Evolutionary conservation across 2,797 vertebrate genomes (phyloP), one percentile per base, ranked within the genome.

Genomic region (Serranus cabrilla): DNA sequence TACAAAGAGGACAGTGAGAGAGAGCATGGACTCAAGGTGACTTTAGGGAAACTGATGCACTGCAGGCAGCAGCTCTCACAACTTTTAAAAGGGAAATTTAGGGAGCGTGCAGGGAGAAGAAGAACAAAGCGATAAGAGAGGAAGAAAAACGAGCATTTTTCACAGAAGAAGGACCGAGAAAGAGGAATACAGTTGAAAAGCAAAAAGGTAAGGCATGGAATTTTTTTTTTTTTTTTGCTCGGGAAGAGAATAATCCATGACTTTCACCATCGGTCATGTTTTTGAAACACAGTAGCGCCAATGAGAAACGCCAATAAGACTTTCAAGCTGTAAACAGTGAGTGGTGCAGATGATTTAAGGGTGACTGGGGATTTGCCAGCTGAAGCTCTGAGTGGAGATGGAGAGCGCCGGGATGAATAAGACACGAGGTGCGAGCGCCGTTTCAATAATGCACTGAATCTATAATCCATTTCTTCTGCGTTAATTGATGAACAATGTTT

Each of bases 11-110:
- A 83, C 67, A 42, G 42, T 18, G 68, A 80, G 67, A 31, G 56
- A 52, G 54, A 59, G 84, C 27, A 39, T 58, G 72, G 81, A 84
- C 82, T 91, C 80, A 91, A 91, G 90, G 94, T 91, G 92, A 94
- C 92, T 90, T 90, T 78, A 76, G 50, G 55, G 73, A 66, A 85
- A 76, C 70, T 61, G 87, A 89, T 78, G 82, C 65, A 78, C 54
- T 81, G 79, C 78, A 80, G 85, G 86, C 63, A 69, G 76, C 1
- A 39, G 81, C 84, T 80, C 46, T 85, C 71, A 74, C 81, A 87
- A 87, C 75, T 89, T 89, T 82, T 89, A 68, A 70, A 76, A 83
- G 81, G 81, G 70, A 73, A 81, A 82, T 87, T 87, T 81, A 82
- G 81, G 2, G 65, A 82, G 84, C 4, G 77, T 64, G 79, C 67